Percentiles rank a stretch among this genome's conserved stretches.
phyloP scores from a whole-genome alignment of 1,140 invertebrate genomes.

The Drosophila ambigua region DNA sequence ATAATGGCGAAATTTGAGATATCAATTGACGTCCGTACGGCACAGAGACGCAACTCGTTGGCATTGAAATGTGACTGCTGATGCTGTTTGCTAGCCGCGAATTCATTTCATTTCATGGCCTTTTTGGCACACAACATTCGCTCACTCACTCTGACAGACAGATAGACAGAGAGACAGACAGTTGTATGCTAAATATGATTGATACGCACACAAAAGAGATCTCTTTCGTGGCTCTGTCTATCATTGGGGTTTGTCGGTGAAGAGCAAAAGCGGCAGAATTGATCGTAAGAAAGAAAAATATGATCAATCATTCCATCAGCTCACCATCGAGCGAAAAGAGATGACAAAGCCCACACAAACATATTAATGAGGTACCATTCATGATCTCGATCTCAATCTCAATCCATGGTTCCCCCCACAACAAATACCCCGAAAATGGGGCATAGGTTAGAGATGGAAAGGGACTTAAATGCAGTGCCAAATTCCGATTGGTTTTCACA shows the following conservation, averaged over 20 bases:
- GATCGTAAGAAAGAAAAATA: slow-evolving; percentile 2
- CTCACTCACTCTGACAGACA: slow-evolving; percentile 8
- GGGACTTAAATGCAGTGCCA: no score
- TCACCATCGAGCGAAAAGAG: slow-evolving; percentile 9
- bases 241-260: no score
- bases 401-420: background rate
- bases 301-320: slow-evolving; percentile 33
- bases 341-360: slow-evolving; percentile 28
- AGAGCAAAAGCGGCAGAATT: background rate
- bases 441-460: no score
- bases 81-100: no score
- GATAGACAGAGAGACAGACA: slow-evolving; percentile 39
- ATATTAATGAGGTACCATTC: slow-evolving; percentile 23
- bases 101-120: slow-evolving; percentile 12
- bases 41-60: slow-evolving; percentile 15
- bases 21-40: slow-evolving; percentile 33
- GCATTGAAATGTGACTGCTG: slow-evolving; percentile 33
- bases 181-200: slow-evolving; percentile 77
- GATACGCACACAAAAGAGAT: slow-evolving; percentile 51
- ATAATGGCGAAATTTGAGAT: slow-evolving; percentile 63
- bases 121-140: slow-evolving; percentile 40
- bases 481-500: no score
- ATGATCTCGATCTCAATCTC: slow-evolving; percentile 3
- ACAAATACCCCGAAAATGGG: no score
- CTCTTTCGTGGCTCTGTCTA: background rate